A percentile compares a stretch with the other conserved stretches of the same genome.
Evolutionary conservation across 2,888 invertebrate species (phyloP).

Genomic region (Nematopogon swammerdamellus): DNA sequence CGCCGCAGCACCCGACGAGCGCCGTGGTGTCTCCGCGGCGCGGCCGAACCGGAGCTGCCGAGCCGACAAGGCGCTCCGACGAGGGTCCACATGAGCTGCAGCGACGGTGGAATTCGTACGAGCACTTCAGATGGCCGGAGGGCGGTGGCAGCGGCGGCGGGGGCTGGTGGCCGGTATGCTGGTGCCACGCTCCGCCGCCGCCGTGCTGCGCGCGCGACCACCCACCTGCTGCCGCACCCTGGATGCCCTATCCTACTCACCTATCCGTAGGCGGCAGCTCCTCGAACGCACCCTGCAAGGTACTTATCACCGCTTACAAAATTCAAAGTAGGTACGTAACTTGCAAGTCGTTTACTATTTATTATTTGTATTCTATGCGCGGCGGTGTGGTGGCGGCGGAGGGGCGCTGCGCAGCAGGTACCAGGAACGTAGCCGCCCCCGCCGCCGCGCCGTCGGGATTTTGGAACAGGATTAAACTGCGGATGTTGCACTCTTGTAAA

Average conservation of each 20-base stretch:
- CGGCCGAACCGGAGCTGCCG: conserved; percentile 32
- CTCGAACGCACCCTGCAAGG: conserved; percentile 40
- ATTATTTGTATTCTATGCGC: no score
- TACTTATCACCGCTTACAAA: no score
- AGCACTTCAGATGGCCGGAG: conserved; percentile 61
- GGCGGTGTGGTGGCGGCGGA: no score
- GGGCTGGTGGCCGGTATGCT: conserved; percentile 29
- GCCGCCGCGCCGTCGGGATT: no score
- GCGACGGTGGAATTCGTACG: conserved; percentile 52
- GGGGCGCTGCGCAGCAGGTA: no score
- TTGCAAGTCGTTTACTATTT: no score
- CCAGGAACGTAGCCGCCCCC: no score
- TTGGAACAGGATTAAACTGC: no score
- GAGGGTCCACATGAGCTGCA: conserved; percentile 28
- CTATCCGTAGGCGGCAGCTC: conserved; percentile 19
- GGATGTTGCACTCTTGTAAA: no score
- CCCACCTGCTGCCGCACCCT: conserved; percentile 47
- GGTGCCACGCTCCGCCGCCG: conserved; percentile 36
- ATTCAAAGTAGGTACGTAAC: no score
- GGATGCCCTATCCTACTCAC: not conserved
- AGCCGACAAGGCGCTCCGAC: conserved; percentile 20
- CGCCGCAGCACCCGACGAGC: conserved; percentile 42
- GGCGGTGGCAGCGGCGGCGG: conserved; percentile 15
- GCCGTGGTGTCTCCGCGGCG: conserved; percentile 41
- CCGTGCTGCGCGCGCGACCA: conserved; percentile 49